These are phyloP conservation scores for Hypothenemus hampei DNA, from an alignment of 1,140 invertebrate genomes.

Conservation along the genomic window DNA sequence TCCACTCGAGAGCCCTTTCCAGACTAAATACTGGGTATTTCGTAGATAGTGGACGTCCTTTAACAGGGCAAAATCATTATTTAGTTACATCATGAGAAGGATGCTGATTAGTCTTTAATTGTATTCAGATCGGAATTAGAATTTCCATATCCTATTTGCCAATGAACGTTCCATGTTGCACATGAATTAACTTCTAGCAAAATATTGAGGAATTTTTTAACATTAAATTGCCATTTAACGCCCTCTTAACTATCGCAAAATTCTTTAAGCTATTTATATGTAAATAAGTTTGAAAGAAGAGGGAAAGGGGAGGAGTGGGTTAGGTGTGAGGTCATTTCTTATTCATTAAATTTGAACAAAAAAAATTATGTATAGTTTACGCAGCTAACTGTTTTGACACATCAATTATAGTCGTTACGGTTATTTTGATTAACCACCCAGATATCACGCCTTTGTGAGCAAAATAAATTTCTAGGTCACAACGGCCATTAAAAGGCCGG, in stretches of 20 bases:
- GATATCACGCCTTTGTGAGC: constrained; percentile 4
- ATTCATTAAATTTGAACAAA: too few relatives aligned
- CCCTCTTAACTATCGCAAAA: too few relatives aligned
- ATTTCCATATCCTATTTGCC: constrained; percentile 20
- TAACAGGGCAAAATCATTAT: constrained; percentile 21
- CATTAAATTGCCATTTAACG: too few relatives aligned
- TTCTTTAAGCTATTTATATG: too few relatives aligned
- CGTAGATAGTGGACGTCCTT: constrained; percentile 4
- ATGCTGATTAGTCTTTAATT: constrained; percentile 33
- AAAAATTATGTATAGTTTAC: constrained; percentile 14
- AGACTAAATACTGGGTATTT: constrained; percentile 17
- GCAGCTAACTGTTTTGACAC: constrained; percentile 5
- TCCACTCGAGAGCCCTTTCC: constrained; percentile 1
- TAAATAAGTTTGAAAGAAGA: too few relatives aligned
- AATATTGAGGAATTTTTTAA: too few relatives aligned
- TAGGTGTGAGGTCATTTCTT: too few relatives aligned
- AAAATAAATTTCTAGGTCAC: constrained; percentile 4
- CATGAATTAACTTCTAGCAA: too few relatives aligned
- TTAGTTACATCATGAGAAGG: constrained; percentile 22
- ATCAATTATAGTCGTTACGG: constrained; percentile 5
- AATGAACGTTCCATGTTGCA: constrained; percentile 18
- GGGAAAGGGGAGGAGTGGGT: too few relatives aligned
- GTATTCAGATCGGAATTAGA: constrained; percentile 30
- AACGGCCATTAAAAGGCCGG: background rate
- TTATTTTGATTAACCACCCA: constrained; percentile 2